These are phyloP conservation scores for Phaethon lepturus DNA, from an alignment of 2,113 vertebrate species.

Conservation along the genomic window DNA sequence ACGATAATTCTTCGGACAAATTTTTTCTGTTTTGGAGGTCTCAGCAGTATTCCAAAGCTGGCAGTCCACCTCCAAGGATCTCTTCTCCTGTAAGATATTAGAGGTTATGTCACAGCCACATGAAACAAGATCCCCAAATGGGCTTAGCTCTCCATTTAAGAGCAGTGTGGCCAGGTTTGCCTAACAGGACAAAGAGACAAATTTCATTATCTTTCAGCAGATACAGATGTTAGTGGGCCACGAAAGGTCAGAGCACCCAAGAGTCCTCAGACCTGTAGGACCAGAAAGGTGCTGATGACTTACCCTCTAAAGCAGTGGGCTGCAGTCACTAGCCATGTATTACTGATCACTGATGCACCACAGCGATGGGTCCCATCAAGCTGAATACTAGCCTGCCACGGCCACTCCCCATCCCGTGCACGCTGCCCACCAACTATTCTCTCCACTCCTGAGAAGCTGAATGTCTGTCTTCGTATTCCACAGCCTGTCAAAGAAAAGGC, in stretches of 20 bases:
- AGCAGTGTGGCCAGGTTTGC: background rate
- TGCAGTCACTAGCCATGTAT: constrained; percentile 88
- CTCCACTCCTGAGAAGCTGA: constrained; percentile 64
- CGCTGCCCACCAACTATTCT: constrained; percentile 84
- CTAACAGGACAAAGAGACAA: background rate
- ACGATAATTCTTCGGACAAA: constrained; percentile 68
- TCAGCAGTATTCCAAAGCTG: constrained; percentile 78
- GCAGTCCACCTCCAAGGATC: constrained; percentile 72
- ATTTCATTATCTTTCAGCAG: background rate
- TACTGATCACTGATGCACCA: constrained; percentile 88
- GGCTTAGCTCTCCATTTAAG: background rate
- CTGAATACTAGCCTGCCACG: constrained; percentile 95
- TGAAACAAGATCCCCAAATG: background rate
- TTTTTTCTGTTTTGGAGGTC: constrained; percentile 72
- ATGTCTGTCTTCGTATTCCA: constrained; percentile 64
- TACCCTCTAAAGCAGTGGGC: constrained; percentile 89
- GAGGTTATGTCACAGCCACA: background rate
- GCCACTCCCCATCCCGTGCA: constrained; percentile 83
- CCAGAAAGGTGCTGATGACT: background rate
- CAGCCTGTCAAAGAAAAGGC: constrained; percentile 65
- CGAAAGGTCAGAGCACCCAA: background rate
- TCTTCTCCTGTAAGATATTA: constrained; percentile 52
- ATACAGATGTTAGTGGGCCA: background rate
- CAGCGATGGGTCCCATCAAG: constrained; percentile 82
- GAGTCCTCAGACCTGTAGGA: background rate